Base-by-base conservation (phyloP, 2,113 vertebrate genomes). In the Brachionichthys hirsutus region DNA sequence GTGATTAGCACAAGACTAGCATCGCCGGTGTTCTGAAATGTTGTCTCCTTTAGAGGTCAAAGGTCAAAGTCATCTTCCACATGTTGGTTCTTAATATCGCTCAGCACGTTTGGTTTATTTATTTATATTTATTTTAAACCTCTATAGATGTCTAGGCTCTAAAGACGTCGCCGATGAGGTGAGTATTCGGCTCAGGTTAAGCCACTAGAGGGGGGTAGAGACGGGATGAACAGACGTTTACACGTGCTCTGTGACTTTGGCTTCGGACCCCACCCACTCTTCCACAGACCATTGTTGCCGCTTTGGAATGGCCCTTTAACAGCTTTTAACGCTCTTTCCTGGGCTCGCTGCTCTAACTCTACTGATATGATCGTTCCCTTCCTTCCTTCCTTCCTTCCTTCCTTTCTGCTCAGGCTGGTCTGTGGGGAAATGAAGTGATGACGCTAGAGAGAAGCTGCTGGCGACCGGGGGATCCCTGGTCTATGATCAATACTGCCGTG, bases 231-330 rank as follows among this genome's bases (percentile, higher is more conserved):
- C 24, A 45, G n/a, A 15, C 16, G 7, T 17, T 14, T 18, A 35
- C 68, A 17, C 30, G 54, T 48, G 14, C 43, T 43, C 12, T 40
- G 62, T 75, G 84, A 85, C 84, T 79, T 77, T 63, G 71, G 42
- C 84, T 85, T 73, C 34, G 1, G 78, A 77, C 36, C 62, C 53
- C 44, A 2, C 1, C 9, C 5, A 62, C 56, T 7, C 66, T 34
- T 82, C 80, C 82, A 87, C 85, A 87, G 87, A 88, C 78, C 74
- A 12, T 38, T 15, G 41, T 16, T 9, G 55, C 73, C 79, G 78
- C 82, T 85, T 83, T 36, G 48, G 67, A 78, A 78, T 75, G 68
- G 67, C 70, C 66, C 62, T 49, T 62, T 68, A 63, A 77, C 58
- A 43, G 52, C 73, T 72, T 53, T 41, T 52, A 62, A 61, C 20